Base-by-base conservation (phyloP, 2,113 vertebrate species). In the Ranitomeya variabilis region DNA sequence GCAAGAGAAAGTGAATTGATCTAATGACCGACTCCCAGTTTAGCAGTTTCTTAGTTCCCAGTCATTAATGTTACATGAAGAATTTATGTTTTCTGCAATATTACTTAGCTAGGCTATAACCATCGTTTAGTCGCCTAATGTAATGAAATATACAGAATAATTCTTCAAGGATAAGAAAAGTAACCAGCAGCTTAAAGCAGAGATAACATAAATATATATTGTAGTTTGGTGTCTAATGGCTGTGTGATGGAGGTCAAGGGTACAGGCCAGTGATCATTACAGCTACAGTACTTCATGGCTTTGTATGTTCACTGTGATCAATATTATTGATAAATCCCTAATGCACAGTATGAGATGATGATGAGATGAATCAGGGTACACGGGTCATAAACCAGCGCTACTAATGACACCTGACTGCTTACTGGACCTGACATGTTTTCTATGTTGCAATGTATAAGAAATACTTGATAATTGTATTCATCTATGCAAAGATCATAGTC, bases 251-350 rank as follows among this genome's bases (percentile, higher is more conserved):
- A 16, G 55, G 23, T 14, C 19, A 18, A 62, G 12, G 51, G 51
- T 79, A 19, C 69, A 45, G 18, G 51, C 31, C 15, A 21, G 12
- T 82, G 59, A 82, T 14, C 31, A 66, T 82, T 64, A 64, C 80
- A 57, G 15, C 80, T 51, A 18, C 37, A 45, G 37, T 45, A 45
- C 26, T 60, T 60, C 19, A 31, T 57, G 23, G 59, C 60, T 60
- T 60, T 23, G 31, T 26, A 60, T 14, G 8, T 37, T 81, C n/a
- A 59, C 12, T 31, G 57, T 57, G 8, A 60, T 81, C 79, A 62
- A 81, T 62, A 81, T 19, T 81, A 81, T 81, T 62, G 79, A 81
- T 31, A 62, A 31, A 80, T n/a, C 78, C 26, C 54, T 80, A 80
- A 80, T 16, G 26, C 54, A 80, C 23, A 16, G 21, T 9, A 59